A percentile compares a stretch with the other conserved stretches of the same genome.
Conservation (phyloP, 64 coral and sea anemone species). For the Stichodactyla helianthus region DNA sequence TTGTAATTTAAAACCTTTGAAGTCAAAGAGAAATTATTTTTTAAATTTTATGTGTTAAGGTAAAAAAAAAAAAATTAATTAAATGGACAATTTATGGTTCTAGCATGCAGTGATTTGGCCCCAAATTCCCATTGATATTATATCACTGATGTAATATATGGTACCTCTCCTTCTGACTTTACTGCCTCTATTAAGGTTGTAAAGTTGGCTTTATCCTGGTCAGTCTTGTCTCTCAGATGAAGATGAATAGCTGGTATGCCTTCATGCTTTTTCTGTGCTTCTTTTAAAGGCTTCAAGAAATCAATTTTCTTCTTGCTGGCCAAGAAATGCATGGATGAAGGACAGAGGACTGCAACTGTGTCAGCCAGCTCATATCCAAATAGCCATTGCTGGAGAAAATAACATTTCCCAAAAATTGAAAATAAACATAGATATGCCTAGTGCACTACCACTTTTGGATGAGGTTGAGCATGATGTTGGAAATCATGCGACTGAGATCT, state of each 20-base stretch:
- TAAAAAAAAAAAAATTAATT: too few species aligned
- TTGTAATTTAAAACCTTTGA: too few species aligned
- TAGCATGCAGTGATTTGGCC: too few species aligned
- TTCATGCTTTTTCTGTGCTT: conserved; percentile 76
- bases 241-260: conserved; percentile 74
- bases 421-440: neutral
- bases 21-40: too few species aligned
- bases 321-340: conserved; percentile 70
- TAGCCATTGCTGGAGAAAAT: conserved; percentile 84
- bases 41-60: too few species aligned
- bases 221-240: conserved; percentile 83
- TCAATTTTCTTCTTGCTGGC: conserved; percentile 99
- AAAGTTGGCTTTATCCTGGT: conserved; percentile 95
- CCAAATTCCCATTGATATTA: too few species aligned
- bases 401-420: neutral
- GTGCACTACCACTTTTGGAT: too few species aligned
- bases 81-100: too few species aligned
- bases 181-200: conserved; percentile 69
- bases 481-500: too few species aligned
- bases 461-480: too few species aligned
- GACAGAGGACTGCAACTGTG: conserved; percentile 77
- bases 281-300: conserved; percentile 88
- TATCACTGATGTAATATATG: neutral
- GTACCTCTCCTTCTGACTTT: conserved; percentile 71
- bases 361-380: conserved; percentile 99